Evolutionary conservation across 2,888 invertebrate species (phyloP).

Genomic region (Ophioninae sp.): DNA sequence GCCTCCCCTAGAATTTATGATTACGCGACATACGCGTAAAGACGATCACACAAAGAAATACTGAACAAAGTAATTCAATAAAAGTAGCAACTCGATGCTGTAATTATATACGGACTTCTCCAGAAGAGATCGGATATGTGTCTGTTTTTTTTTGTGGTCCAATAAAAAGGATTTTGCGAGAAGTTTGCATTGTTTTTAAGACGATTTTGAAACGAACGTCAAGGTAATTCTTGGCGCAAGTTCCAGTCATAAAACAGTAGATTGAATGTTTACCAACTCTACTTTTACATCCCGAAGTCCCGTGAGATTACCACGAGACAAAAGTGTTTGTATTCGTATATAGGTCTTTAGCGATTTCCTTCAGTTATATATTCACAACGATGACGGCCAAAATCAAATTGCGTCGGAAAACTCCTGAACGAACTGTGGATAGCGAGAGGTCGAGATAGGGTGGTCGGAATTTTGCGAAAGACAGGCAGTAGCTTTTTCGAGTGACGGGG

Average conservation of each 20-base stretch:
- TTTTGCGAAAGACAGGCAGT: slow-evolving; percentile 24
- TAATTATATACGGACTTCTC: neutral
- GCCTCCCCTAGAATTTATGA: slow-evolving; percentile 17
- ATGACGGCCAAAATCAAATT: slow-evolving; percentile 46
- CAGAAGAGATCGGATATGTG: neutral
- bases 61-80: neutral
- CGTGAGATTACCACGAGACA: neutral
- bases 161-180: neutral
- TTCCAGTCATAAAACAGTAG: slow-evolving; percentile 10
- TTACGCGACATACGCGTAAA: neutral
- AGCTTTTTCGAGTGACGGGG: slow-evolving; percentile 36
- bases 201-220: neutral
- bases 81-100: neutral
- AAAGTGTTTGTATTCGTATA: slow-evolving; percentile 24
- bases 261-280: slow-evolving; percentile 34
- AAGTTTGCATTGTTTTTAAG: neutral
- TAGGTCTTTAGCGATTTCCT: slow-evolving; percentile 29
- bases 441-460: neutral
- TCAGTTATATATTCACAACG: slow-evolving; percentile 27
- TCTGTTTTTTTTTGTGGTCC: neutral
- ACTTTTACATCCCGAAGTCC: slow-evolving; percentile 12
- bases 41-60: neutral
- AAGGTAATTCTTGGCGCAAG: neutral
- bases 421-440: slow-evolving; percentile 20
- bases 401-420: slow-evolving; percentile 18